A percentile compares a stretch with the other conserved stretches of the same genome.
phyloP scores from a whole-genome alignment of 2,888 invertebrate genomes.

The Chymomyza caudatula region DNA sequence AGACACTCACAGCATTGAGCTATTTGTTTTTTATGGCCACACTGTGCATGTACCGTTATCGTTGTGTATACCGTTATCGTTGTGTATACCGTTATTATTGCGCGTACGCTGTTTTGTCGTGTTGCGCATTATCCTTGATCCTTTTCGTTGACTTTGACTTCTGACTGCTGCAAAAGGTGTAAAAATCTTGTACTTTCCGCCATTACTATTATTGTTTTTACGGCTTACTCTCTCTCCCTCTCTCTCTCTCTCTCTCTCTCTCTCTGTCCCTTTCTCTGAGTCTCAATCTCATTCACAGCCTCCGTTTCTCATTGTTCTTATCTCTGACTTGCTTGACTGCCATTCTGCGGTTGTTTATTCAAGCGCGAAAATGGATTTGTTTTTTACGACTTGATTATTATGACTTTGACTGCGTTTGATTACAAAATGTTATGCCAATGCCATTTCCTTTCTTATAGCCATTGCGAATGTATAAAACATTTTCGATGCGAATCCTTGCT shows the following conservation, averaged over 20 bases:
- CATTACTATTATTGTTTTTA: conserved; percentile 71
- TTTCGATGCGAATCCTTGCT: background rate
- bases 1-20: conserved; percentile 46
- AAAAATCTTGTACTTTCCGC: conserved; percentile 52
- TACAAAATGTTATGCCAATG: conserved; percentile 43
- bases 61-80: no score
- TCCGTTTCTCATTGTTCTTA: conserved; percentile 20
- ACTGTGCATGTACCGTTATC: no score
- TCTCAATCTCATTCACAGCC: conserved; percentile 2
- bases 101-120: conserved; percentile 2
- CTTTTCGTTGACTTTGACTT: conserved; percentile 35
- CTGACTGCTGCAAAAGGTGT: conserved; percentile 56
- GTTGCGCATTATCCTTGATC: conserved; percentile 38
- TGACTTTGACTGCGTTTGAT: conserved; percentile 71
- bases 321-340: conserved; percentile 38
- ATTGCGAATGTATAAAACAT: background rate
- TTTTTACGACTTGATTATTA: conserved; percentile 76
- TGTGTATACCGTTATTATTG: conserved; percentile 1
- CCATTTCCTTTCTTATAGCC: background rate
- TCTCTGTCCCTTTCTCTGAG: background rate
- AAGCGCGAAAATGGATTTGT: conserved; percentile 74
- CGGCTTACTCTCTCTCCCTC: conserved; percentile 29
- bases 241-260: background rate
- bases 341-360: conserved; percentile 58
- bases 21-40: conserved; percentile 44